Conservation (phyloP, 2,888 invertebrate species). For the Dryococelus australis region DNA sequence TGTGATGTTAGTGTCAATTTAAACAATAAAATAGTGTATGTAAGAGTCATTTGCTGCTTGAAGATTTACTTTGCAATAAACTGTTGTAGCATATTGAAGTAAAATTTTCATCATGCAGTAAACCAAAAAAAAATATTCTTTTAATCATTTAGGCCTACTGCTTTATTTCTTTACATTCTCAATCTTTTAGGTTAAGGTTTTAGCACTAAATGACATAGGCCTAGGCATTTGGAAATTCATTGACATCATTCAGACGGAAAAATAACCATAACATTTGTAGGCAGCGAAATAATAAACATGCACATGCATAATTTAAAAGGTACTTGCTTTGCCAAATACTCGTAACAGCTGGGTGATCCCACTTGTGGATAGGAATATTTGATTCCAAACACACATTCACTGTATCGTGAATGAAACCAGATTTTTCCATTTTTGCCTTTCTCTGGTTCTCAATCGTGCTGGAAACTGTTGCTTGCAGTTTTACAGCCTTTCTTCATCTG, state of each 20-base stretch:
- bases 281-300: no score
- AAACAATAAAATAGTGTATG: no score
- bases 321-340: neutral
- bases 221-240: neutral
- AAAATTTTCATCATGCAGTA: no score
- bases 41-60: no score
- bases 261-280: neutral
- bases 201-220: neutral
- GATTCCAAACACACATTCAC: slow-evolving; percentile 24
- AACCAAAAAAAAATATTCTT: neutral
- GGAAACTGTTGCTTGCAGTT: slow-evolving; percentile 3
- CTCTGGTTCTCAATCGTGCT: neutral
- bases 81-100: no score
- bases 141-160: neutral
- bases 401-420: slow-evolving; percentile 11
- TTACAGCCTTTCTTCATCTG: no score
- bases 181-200: no score
- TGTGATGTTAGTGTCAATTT: no score
- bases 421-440: neutral
- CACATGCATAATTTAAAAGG: no score
- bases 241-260: neutral
- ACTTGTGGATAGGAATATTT: neutral
- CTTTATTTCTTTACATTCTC: no score
- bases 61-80: no score
- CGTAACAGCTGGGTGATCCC: slow-evolving; percentile 12